Evolutionary conservation across 2,888 invertebrate species (phyloP).

Genomic region (Acleris cristana): DNA sequence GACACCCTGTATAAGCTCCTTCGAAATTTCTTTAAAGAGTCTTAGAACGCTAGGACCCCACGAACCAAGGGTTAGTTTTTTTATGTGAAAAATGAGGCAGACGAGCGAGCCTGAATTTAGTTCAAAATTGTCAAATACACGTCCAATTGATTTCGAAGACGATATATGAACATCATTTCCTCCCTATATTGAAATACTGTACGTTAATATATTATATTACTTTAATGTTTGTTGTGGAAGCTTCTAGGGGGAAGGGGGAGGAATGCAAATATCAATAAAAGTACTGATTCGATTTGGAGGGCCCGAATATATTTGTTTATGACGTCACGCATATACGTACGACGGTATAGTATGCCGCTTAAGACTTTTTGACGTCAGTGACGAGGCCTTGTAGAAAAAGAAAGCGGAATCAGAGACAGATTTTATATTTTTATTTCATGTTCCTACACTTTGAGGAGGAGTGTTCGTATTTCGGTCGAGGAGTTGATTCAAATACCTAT

Average conservation of each 20-base stretch:
- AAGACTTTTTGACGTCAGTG: background rate
- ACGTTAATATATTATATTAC: conserved; percentile 36
- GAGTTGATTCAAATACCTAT: too few species aligned
- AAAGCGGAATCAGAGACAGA: too few species aligned
- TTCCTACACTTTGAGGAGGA: too few species aligned
- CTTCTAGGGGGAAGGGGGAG: conserved; percentile 10
- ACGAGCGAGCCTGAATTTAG: too few species aligned
- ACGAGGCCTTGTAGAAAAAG: background rate
- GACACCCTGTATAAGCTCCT: too few species aligned
- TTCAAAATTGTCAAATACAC: too few species aligned
- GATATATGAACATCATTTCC: conserved; percentile 18
- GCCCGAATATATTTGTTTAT: conserved; percentile 25
- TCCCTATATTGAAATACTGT: conserved; percentile 16
- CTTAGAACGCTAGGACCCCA: too few species aligned
- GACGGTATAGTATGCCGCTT: background rate
- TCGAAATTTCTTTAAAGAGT: too few species aligned
- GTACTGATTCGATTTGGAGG: conserved; percentile 35
- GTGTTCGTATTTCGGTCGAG: too few species aligned
- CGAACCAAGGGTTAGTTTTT: too few species aligned
- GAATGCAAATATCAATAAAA: conserved; percentile 33
- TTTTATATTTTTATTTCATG: too few species aligned
- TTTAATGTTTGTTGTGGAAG: conserved; percentile 33
- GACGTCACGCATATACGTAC: conserved; percentile 1
- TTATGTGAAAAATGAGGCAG: too few species aligned
- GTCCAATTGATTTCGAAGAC: background rate